Conservation (phyloP, 2,113 vertebrate genomes). For the Gymnarchus niloticus region DNA sequence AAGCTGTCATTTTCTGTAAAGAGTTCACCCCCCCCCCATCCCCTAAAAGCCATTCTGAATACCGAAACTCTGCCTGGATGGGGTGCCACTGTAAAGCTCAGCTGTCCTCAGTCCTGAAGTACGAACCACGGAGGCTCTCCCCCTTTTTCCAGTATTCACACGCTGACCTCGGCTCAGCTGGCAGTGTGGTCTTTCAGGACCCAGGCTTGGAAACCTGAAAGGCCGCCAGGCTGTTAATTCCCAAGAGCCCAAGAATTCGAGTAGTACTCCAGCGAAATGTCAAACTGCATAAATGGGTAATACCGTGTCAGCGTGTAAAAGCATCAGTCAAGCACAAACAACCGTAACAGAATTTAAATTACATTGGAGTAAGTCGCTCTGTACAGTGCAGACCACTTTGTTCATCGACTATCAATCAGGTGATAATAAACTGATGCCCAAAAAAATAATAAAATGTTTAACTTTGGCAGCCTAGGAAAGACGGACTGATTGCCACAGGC, state of each 20-base stretch:
- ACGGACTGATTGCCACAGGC: neutral
- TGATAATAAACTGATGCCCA: neutral
- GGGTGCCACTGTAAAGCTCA: conserved; percentile 31
- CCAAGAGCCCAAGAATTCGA: neutral
- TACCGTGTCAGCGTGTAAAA: neutral
- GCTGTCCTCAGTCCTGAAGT: neutral
- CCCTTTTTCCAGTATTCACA: neutral
- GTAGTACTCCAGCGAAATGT: neutral
- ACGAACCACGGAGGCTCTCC: neutral
- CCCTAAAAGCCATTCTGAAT: conserved; percentile 21
- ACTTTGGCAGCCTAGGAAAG: neutral
- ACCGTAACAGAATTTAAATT: neutral
- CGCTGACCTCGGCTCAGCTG: neutral
- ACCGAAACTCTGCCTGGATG: conserved; percentile 46
- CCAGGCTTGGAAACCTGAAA: neutral
- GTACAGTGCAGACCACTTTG: neutral
- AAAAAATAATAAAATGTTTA: neutral
- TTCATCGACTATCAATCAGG: neutral
- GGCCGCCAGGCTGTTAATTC: neutral
- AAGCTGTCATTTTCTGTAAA: conserved; percentile 40
- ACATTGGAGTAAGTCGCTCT: neutral
- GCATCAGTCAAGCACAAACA: conserved; percentile 9
- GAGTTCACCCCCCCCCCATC: conserved; percentile 13
- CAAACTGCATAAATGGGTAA: conserved; percentile 10
- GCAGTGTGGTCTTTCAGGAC: neutral